These are phyloP conservation scores for Hipposideros armiger DNA, from an alignment of 2,113 vertebrate species.

Conservation along the genomic window DNA sequence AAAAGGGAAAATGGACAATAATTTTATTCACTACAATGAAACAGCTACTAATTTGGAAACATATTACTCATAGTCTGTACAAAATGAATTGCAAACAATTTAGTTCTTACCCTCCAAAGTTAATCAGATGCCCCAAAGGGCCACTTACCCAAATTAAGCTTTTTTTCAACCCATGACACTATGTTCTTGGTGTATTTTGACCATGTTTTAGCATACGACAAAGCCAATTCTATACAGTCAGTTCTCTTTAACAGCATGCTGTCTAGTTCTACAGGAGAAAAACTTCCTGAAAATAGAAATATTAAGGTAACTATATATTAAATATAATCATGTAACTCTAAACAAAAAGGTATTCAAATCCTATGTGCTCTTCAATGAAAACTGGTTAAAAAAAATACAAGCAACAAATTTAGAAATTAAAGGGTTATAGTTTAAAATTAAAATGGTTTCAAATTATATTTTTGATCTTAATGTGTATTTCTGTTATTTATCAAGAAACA, in stretches of 20 bases:
- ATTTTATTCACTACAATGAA: slow-evolving; percentile 77
- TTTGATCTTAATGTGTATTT: slow-evolving; percentile 34
- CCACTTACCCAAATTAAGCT: slow-evolving; percentile 95
- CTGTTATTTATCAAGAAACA: slow-evolving; percentile 16
- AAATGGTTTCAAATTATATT: slow-evolving; percentile 72
- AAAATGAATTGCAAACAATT: slow-evolving; percentile 85
- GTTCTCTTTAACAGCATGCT: slow-evolving; percentile 92
- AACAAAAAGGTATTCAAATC: slow-evolving; percentile 85
- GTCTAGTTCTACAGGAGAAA: slow-evolving; percentile 93
- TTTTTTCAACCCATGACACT: slow-evolving; percentile 97
- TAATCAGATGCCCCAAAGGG: slow-evolving; percentile 84
- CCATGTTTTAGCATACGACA: slow-evolving; percentile 97
- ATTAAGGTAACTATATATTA: slow-evolving; percentile 73
- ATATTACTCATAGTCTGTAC: slow-evolving; percentile 85
- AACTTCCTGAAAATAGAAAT: slow-evolving; percentile 89
- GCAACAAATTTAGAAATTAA: slow-evolving; percentile 86
- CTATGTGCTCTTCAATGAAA: slow-evolving; percentile 87
- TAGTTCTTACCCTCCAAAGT: slow-evolving; percentile 84
- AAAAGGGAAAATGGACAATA: slow-evolving; percentile 75
- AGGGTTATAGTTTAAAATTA: slow-evolving; percentile 78
- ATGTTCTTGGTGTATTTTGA: slow-evolving; percentile 98
- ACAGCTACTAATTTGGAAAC: slow-evolving; percentile 85
- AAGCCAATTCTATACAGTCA: slow-evolving; percentile 94
- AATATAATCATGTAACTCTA: slow-evolving; percentile 80
- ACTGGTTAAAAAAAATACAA: slow-evolving; percentile 86